Evolutionary conservation across 2,113 vertebrate species (phyloP), one percentile per base, ranked within the genome.

Genomic region (Petrocephalus zakoni): DNA sequence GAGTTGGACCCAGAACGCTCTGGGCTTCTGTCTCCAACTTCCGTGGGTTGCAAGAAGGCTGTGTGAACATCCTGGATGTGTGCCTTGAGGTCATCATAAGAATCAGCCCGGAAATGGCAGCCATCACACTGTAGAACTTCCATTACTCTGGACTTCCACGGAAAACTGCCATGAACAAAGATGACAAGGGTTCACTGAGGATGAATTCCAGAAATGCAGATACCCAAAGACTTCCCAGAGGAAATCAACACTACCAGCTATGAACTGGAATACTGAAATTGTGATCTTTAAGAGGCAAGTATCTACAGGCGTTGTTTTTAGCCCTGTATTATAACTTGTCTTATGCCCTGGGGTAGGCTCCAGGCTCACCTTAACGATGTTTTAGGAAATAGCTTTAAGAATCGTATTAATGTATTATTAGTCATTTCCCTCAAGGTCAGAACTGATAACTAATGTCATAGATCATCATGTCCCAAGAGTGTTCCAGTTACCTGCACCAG

Each of bases 41-140:
- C 98, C 10, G 98, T 96, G 42, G 98, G 98, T 94, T 99, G 98
- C 92, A 99, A 93, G 94, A 99, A 99, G 47, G 96, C 97, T 0
- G 98, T 99, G 91, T 99, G 98, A 84, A 99, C 98, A 95, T 99
- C 98, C 93, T 99, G 98, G 93, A 99, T 99, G 93, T 99, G 98
- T 75, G 95, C 95, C 93, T 99, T 99, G 89, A 99, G 95, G 91
- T 99, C 98, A 92, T 99, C 98, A 0, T 98, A 97, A 88, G 98
- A 98, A 42, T 98, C 98, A 61, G 97, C 98, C 92, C 97, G 96
- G 93, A 99, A 99, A 95, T 99, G 98, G 90, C 98, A 99, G 93
- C 98, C 97, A 93, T 99, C 98, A 90, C 98, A 99, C 94, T 99
- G 98, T 91, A 99, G 95, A 93, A 97, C 97, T 95, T 99, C 98